Percentiles rank a stretch among this genome's conserved stretches.
These are phyloP conservation scores for Thelaira solivaga DNA, from an alignment of 2,888 invertebrate genomes.

Conservation along the genomic window DNA sequence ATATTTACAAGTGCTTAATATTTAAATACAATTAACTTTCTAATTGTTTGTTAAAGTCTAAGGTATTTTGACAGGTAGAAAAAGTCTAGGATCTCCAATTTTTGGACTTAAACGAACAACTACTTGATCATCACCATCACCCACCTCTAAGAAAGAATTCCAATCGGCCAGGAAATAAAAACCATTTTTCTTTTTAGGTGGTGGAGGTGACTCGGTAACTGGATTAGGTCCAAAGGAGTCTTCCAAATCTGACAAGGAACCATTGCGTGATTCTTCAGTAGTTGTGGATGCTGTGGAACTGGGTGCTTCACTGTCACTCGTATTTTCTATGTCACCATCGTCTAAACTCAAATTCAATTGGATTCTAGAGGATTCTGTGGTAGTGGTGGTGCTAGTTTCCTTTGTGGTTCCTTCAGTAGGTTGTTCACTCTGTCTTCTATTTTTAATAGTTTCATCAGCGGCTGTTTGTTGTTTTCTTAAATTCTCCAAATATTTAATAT, in stretches of 20 bases:
- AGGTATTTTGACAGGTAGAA: slow-evolving; percentile 85
- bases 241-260: slow-evolving; percentile 80
- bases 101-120: slow-evolving; percentile 89
- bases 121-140: slow-evolving; percentile 85
- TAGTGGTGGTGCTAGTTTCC: not conserved
- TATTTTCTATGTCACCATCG: not conserved
- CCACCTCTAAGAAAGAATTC: slow-evolving; percentile 91
- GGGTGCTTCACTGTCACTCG: slow-evolving; percentile 42
- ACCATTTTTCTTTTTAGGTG: slow-evolving; percentile 85
- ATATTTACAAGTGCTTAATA: slow-evolving; percentile 62
- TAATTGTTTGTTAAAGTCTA: slow-evolving; percentile 75
- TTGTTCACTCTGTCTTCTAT: slow-evolving; percentile 77
- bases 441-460: slow-evolving; percentile 70
- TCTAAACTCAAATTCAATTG: slow-evolving; percentile 68
- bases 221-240: slow-evolving; percentile 84
- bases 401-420: slow-evolving; percentile 17
- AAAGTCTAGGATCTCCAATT: slow-evolving; percentile 87
- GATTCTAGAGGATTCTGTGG: slow-evolving; percentile 69
- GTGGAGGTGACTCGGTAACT: slow-evolving; percentile 81
- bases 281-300: slow-evolving; percentile 63
- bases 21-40: slow-evolving; percentile 11
- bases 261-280: slow-evolving; percentile 74
- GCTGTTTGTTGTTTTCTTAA: slow-evolving; percentile 62
- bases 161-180: slow-evolving; percentile 91
- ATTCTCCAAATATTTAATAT: slow-evolving; percentile 69